These are phyloP conservation scores for Patella pellucida DNA, from an alignment of 2,888 invertebrate genomes.

Conservation along the genomic window DNA sequence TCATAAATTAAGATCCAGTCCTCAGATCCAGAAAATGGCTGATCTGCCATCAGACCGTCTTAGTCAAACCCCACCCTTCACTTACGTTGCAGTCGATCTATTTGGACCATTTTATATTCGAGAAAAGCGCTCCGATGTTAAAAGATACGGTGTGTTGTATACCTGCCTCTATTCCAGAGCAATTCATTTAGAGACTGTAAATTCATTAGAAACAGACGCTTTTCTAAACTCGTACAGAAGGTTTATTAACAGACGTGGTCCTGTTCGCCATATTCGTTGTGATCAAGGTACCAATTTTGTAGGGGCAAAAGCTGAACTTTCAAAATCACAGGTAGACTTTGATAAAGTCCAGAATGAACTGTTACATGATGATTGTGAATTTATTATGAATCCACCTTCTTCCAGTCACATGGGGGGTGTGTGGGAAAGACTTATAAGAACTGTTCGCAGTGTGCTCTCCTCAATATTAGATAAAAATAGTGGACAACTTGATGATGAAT, in stretches of 20 bases:
- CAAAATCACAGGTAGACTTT: slow-evolving; percentile 24
- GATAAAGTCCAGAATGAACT: slow-evolving; percentile 24
- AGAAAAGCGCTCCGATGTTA: slow-evolving; percentile 8
- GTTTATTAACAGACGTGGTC: slow-evolving; percentile 16
- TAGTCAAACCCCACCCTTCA: slow-evolving; percentile 25
- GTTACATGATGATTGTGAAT: slow-evolving; percentile 26
- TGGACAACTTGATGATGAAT: slow-evolving; percentile 28
- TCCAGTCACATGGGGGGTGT: slow-evolving; percentile 50
- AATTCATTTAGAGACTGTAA: slow-evolving; percentile 44
- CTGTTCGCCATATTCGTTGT: slow-evolving; percentile 14
- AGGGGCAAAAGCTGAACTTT: not conserved
- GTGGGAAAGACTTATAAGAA: slow-evolving; percentile 49
- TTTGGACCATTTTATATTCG: slow-evolving; percentile 26
- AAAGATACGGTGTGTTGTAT: slow-evolving; percentile 19
- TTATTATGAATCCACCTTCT: slow-evolving; percentile 39
- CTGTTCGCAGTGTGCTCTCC: slow-evolving; percentile 37
- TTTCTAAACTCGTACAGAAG: slow-evolving; percentile 18
- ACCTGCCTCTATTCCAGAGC: slow-evolving; percentile 37
- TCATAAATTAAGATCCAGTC: slow-evolving; percentile 5
- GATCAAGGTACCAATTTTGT: not conserved
- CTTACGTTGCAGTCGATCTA: slow-evolving; percentile 16
- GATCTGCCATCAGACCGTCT: slow-evolving; percentile 23
- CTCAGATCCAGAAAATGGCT: slow-evolving; percentile 26
- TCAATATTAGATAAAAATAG: slow-evolving; percentile 23
- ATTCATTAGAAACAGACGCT: slow-evolving; percentile 20